Percentiles rank a stretch among this genome's conserved stretches.
Conservation (phyloP, 2,113 vertebrate genomes). For the Corythoichthys intestinalis region DNA sequence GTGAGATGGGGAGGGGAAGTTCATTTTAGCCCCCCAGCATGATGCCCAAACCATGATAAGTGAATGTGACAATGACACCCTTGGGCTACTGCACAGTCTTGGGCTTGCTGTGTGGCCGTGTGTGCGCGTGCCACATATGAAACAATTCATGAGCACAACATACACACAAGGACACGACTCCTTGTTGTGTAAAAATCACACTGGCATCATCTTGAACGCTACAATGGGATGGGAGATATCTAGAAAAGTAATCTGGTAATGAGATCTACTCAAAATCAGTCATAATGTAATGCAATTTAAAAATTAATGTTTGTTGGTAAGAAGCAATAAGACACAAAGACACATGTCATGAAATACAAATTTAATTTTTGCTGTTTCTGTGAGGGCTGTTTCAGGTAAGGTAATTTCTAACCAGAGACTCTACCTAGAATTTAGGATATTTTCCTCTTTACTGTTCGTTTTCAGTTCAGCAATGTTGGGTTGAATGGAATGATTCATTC, state of each 20-base stretch:
- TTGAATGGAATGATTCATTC: no score
- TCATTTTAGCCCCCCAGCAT: conserved; percentile 50
- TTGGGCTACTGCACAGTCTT: conserved; percentile 41
- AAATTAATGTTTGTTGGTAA: neutral
- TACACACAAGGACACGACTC: conserved; percentile 48
- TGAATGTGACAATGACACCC: conserved; percentile 66
- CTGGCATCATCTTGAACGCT: conserved; percentile 21
- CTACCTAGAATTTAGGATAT: neutral
- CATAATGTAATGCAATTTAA: neutral
- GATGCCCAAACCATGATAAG: conserved; percentile 65
- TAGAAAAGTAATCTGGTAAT: neutral
- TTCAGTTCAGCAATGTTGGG: no score
- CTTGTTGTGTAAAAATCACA: conserved; percentile 33
- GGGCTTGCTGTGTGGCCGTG: conserved; percentile 44
- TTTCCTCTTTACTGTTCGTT: no score
- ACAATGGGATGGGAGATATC: conserved; percentile 5
- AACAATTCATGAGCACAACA: conserved; percentile 25
- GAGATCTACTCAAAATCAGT: neutral
- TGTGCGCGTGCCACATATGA: conserved; percentile 41
- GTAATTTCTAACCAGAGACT: neutral
- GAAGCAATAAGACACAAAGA: neutral
- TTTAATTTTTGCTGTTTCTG: neutral
- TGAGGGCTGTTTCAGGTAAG: neutral
- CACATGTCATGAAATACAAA: neutral
- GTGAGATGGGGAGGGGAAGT: conserved; percentile 24